A percentile compares a stretch with the other conserved stretches of the same genome.
Evolutionary conservation across 2,113 vertebrate species (phyloP).

Genomic region (Malaclemys terrapin): DNA sequence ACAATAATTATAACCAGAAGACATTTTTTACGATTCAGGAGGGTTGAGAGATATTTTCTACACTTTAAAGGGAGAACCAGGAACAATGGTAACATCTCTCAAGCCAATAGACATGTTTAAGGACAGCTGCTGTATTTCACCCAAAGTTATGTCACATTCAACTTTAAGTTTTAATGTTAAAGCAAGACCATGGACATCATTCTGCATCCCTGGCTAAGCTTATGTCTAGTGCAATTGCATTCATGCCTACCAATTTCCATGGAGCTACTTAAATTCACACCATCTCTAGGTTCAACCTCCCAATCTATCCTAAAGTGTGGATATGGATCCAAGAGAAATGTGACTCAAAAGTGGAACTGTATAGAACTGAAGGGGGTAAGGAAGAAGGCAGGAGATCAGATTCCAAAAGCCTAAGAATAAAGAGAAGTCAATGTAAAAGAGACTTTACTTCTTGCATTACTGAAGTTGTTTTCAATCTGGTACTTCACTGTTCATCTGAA

Average conservation of each 20-base stretch:
- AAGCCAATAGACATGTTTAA: not conserved
- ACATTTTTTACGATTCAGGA: not conserved
- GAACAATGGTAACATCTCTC: not conserved
- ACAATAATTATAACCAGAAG: not conserved
- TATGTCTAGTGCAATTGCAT: not conserved
- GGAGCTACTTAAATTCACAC: not conserved
- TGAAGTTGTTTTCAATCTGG: not conserved
- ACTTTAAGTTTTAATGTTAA: not conserved
- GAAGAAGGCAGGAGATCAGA: rapidly evolving
- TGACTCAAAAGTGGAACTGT: not conserved
- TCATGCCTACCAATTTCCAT: not conserved
- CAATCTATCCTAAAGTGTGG: not conserved
- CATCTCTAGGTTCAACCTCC: not conserved
- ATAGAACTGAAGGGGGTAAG: not conserved
- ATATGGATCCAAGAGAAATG: not conserved
- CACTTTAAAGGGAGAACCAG: not conserved
- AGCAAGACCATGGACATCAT: not conserved
- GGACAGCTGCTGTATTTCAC: not conserved
- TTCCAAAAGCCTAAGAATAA: not conserved
- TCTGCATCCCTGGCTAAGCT: not conserved
- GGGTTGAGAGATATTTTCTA: not conserved
- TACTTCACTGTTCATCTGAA: not conserved
- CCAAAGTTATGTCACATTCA: not conserved
- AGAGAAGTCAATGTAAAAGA: not conserved
- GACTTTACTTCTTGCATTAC: not conserved